A percentile compares a stretch with the other conserved stretches of the same genome.
phyloP scores from a whole-genome alignment of 2,888 invertebrate species.

The Magallana nippona region DNA sequence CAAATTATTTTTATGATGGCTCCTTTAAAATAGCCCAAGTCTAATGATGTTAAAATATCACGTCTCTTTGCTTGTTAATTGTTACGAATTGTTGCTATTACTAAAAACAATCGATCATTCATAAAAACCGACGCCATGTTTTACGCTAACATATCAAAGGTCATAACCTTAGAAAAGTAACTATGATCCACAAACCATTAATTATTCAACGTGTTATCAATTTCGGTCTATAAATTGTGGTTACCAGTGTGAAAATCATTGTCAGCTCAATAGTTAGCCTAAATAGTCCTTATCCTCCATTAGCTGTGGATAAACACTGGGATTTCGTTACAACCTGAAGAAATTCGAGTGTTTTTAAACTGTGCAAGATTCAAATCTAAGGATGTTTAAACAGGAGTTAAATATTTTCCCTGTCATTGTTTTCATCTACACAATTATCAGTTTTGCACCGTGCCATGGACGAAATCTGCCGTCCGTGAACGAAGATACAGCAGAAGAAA shows the following conservation, averaged over 20 bases:
- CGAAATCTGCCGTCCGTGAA: background rate
- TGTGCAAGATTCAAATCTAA: background rate
- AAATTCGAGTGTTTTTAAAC: background rate
- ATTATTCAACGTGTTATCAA: conserved; percentile 26
- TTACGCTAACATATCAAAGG: conserved; percentile 1
- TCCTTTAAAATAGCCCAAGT: background rate
- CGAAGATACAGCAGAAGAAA: too few relatives aligned
- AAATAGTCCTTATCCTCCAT: background rate
- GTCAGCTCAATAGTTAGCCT: conserved; percentile 6
- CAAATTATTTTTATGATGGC: background rate
- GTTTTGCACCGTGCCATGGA: background rate
- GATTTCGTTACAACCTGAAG: background rate
- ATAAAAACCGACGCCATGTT: conserved; percentile 11
- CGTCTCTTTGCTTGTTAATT: background rate
- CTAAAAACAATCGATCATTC: conserved; percentile 24
- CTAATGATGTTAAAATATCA: background rate
- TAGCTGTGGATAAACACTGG: background rate
- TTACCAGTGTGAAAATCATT: conserved; percentile 29
- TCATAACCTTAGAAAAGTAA: background rate
- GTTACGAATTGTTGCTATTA: conserved; percentile 11
- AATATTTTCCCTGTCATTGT: background rate
- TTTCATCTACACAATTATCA: background rate
- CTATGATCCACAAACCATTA: conserved; percentile 9
- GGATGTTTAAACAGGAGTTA: background rate
- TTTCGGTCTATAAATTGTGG: conserved; percentile 25